A percentile compares a stretch with the other conserved stretches of the same genome.
phyloP scores from a whole-genome alignment of 2,888 invertebrate genomes.

The Zaprionus bogoriensis region DNA sequence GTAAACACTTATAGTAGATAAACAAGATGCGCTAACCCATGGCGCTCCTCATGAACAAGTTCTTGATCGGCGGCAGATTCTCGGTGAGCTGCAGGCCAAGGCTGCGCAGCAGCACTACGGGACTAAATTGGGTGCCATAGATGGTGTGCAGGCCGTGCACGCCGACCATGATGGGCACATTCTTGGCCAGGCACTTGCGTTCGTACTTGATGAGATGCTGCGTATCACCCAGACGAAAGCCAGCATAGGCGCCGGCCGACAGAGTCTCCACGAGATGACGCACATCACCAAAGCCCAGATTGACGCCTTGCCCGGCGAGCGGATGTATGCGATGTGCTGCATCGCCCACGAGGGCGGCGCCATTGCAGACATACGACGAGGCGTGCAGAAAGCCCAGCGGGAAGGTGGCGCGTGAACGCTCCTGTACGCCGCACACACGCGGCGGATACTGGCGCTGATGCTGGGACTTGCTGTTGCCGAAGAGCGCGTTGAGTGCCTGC shows the following conservation, averaged over 20 bases:
- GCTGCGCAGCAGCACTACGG: conserved; percentile 91
- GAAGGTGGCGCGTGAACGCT: conserved; percentile 89
- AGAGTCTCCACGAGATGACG: conserved; percentile 88
- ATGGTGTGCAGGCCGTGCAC: conserved; percentile 94
- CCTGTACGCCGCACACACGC: conserved; percentile 71
- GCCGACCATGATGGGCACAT: conserved; percentile 93
- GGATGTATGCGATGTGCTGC: conserved; percentile 97
- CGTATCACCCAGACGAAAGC: conserved; percentile 88
- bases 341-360: conserved; percentile 94
- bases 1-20: conserved; percentile 53
- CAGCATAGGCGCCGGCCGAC: conserved; percentile 88
- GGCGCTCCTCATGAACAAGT: conserved; percentile 77
- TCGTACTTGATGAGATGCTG: conserved; percentile 92
- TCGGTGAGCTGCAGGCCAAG: conserved; percentile 92
- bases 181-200: conserved; percentile 91
- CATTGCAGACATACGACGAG: conserved; percentile 90
- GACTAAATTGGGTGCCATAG: conserved; percentile 89
- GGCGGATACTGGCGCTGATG: conserved; percentile 82
- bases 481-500: conserved; percentile 84
- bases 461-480: conserved; percentile 72
- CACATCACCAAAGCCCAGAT: conserved; percentile 98
- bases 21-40: too few species aligned
- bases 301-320: conserved; percentile 98
- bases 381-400: conserved; percentile 96
- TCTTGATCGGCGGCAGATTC: conserved; percentile 89